phyloP scores from a whole-genome alignment of 2,113 vertebrate genomes.

The Apeltes quadracus region DNA sequence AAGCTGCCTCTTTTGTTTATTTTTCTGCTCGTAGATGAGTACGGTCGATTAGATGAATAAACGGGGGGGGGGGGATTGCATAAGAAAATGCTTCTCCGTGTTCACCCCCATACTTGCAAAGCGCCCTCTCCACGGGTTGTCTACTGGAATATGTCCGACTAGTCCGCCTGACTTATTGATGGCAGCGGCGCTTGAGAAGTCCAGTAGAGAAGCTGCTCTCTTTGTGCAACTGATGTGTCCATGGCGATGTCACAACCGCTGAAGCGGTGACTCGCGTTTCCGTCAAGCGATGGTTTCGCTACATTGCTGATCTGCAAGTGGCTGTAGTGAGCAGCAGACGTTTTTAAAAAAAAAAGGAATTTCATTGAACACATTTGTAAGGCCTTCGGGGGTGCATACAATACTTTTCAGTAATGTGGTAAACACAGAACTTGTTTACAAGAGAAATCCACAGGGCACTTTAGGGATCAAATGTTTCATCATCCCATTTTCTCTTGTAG shows the following conservation, averaged over 20 bases:
- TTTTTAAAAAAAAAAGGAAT: background rate
- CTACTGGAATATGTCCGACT: background rate
- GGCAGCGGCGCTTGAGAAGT: background rate
- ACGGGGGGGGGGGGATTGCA: background rate
- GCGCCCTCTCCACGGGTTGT: background rate
- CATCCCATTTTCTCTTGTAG: background rate
- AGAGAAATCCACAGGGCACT: background rate
- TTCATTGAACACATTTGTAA: background rate
- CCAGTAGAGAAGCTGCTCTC: background rate
- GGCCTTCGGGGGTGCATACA: background rate
- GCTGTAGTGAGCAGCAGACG: background rate
- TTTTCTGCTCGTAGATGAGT: background rate
- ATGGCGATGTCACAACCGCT: background rate
- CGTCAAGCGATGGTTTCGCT: background rate
- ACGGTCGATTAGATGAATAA: too few relatives aligned
- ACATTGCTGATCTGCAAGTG: constrained; percentile 5
- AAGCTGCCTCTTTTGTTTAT: background rate
- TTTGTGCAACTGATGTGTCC: background rate
- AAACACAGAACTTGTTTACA: background rate
- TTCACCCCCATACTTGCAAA: background rate
- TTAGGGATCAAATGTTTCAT: background rate
- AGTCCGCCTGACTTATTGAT: background rate
- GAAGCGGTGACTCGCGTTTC: background rate
- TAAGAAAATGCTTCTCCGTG: background rate
- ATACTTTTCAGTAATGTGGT: background rate